Evolutionary conservation across 2,113 vertebrate species (phyloP).

Genomic region (Pimephales promelas): DNA sequence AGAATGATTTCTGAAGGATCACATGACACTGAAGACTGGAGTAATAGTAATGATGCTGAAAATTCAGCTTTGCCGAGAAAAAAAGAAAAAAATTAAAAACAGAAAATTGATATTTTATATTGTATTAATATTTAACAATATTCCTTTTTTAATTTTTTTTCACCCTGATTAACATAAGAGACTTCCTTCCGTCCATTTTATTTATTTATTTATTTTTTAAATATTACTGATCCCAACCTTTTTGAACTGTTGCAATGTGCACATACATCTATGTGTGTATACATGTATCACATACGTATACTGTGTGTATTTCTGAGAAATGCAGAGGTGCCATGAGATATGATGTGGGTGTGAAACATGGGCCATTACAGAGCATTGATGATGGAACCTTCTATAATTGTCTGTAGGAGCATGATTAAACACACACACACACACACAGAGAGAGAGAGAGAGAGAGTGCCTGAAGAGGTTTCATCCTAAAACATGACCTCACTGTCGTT

Average conservation of each 20-base stretch:
- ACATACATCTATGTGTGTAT: background rate
- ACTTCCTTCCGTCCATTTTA: too few species aligned
- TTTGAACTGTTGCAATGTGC: background rate
- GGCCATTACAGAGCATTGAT: background rate
- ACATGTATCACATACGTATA: background rate
- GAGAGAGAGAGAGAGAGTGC: too few species aligned
- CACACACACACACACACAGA: too few species aligned
- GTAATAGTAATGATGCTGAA: too few species aligned
- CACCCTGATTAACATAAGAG: background rate
- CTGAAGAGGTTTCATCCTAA: slow-evolving; percentile 33
- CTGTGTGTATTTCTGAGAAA: slow-evolving; percentile 12
- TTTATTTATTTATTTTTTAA: background rate
- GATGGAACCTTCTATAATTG: slow-evolving; percentile 11
- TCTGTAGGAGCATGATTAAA: slow-evolving; percentile 39
- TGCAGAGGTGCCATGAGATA: background rate
- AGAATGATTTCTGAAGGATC: too few species aligned
- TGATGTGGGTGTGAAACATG: background rate
- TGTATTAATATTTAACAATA: too few species aligned
- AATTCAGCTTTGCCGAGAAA: too few species aligned
- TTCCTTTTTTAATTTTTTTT: too few species aligned
- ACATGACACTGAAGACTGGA: too few species aligned
- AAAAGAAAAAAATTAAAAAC: too few species aligned
- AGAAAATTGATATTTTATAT: too few species aligned
- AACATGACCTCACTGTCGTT: slow-evolving; percentile 34
- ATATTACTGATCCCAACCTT: background rate